phyloP scores from a whole-genome alignment of 2,113 vertebrate genomes.

The Fregetta grallaria region DNA sequence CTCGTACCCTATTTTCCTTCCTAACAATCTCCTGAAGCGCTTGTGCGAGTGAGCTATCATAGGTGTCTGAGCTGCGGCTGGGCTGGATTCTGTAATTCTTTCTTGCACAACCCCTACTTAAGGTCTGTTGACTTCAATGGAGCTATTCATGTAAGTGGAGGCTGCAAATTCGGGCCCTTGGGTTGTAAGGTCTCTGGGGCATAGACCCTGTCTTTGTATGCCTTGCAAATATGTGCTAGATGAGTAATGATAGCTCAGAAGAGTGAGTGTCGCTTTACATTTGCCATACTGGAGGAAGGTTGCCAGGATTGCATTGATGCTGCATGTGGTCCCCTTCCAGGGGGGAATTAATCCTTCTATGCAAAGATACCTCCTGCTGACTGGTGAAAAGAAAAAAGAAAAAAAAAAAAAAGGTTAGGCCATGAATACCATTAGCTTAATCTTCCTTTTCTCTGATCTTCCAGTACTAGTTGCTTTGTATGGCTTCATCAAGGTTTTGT shows the following conservation, averaged over 20 bases:
- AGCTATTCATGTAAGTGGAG: background rate
- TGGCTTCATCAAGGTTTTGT: constrained; percentile 66
- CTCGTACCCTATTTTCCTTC: background rate
- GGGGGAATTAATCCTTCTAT: constrained; percentile 29
- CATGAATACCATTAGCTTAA: constrained; percentile 20
- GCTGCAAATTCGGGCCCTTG: background rate
- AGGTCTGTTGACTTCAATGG: background rate
- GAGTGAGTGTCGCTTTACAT: constrained; percentile 50
- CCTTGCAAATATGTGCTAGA: background rate
- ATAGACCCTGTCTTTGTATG: background rate
- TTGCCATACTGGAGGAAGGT: constrained; percentile 24
- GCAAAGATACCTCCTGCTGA: constrained; percentile 54
- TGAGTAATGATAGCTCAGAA: constrained; percentile 20
- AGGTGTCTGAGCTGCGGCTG: background rate
- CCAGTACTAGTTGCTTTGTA: constrained; percentile 37
- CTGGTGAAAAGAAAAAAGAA: constrained; percentile 1
- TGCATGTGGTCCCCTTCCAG: constrained; percentile 58
- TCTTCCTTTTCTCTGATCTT: constrained; percentile 59
- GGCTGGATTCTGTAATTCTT: background rate
- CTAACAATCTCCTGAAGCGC: fast-evolving
- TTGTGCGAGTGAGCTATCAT: background rate
- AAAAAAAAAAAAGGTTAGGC: background rate
- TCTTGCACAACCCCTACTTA: background rate
- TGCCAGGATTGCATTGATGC: constrained; percentile 53
- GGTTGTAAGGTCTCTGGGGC: constrained; percentile 17